Base-by-base conservation (phyloP, 1,140 invertebrate species). In the Mercenaria mercenaria region DNA sequence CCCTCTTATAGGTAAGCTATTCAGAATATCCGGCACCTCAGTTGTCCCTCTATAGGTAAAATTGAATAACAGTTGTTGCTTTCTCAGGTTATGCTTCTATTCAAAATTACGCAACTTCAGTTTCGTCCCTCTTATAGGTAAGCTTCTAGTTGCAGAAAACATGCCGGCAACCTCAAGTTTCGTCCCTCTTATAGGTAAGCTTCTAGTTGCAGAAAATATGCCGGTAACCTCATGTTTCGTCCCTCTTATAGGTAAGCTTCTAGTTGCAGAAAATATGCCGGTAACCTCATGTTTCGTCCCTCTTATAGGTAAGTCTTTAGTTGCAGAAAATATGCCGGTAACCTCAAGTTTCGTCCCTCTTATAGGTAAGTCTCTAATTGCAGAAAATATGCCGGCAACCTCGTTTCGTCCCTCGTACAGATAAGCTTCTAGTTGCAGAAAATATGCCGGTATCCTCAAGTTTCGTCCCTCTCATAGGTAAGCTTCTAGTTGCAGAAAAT, bases 301-400 rank as follows among this genome's bases (percentile, higher is more conserved):
- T n/a, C n/a, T n/a, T n/a, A n/a, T n/a, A n/a, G n/a, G n/a, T n/a
- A n/a, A n/a, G n/a, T n/a, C n/a, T n/a, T n/a, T n/a, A n/a, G 94
- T 95, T 85, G 95, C 94, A 32, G 95, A 95, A 89, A 95, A 93
- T 82, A 95, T 95, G 94, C 95, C 95, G 13, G 94, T 94, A 23
- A 95, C 95, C 10, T 94, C 93, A 52, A 94, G 93, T 72, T 93
- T 92, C 79, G 93, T 95, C 3, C 95, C 95, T 10, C 88, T 95
- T 1, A 94, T 95, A 82, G 94, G 94, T 94, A 84, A 91, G 93
- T 91, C 29, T 26, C n/a, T n/a, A n/a, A n/a, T n/a, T n/a, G n/a
- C n/a, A n/a, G n/a, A n/a, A n/a, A n/a, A n/a, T n/a, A n/a, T n/a
- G n/a, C n/a, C n/a, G n/a, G n/a, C n/a, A n/a, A n/a, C n/a, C n/a